Evolutionary conservation across 2,113 vertebrate genomes (phyloP).

Genomic region (Datnioides undecimradiatus): DNA sequence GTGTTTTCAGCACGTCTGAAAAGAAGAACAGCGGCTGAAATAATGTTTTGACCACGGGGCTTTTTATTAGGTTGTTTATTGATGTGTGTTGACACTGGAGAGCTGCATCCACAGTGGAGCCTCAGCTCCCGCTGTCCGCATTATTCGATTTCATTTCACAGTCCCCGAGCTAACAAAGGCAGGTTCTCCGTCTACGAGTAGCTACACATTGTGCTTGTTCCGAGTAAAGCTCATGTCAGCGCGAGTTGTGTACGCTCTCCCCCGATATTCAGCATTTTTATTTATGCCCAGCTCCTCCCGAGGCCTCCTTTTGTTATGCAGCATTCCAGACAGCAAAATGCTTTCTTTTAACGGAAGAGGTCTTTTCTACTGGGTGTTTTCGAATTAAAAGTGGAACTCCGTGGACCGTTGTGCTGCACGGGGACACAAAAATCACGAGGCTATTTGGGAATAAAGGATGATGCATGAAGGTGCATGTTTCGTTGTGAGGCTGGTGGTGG

Average conservation of each 20-base stretch:
- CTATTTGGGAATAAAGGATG: constrained; percentile 25
- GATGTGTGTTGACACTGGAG: constrained; percentile 78
- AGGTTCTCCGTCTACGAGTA: constrained; percentile 66
- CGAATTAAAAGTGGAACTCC: constrained; percentile 41
- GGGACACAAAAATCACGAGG: constrained; percentile 1
- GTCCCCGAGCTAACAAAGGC: constrained; percentile 75
- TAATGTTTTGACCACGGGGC: constrained; percentile 67
- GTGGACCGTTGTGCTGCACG: constrained; percentile 1
- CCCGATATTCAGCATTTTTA: constrained; percentile 67
- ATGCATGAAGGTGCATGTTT: constrained; percentile 35
- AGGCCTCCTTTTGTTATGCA: constrained; percentile 57
- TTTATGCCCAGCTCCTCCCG: constrained; percentile 59
- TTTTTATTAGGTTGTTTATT: constrained; percentile 78
- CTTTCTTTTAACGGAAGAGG: constrained; percentile 35
- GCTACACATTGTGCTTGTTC: constrained; percentile 64
- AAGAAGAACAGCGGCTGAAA: constrained; percentile 53
- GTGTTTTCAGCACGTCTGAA: constrained; percentile 32
- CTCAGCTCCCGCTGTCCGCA: constrained; percentile 68
- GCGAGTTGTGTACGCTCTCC: constrained; percentile 35
- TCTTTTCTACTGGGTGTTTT: constrained; percentile 32
- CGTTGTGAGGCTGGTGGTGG: constrained; percentile 40
- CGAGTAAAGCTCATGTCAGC: constrained; percentile 54
- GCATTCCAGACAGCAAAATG: constrained; percentile 56
- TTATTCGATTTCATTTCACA: constrained; percentile 77
- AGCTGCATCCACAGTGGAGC: constrained; percentile 58